phyloP scores from a whole-genome alignment of 2,888 invertebrate genomes.

The Yponomeuta plumbellus region DNA sequence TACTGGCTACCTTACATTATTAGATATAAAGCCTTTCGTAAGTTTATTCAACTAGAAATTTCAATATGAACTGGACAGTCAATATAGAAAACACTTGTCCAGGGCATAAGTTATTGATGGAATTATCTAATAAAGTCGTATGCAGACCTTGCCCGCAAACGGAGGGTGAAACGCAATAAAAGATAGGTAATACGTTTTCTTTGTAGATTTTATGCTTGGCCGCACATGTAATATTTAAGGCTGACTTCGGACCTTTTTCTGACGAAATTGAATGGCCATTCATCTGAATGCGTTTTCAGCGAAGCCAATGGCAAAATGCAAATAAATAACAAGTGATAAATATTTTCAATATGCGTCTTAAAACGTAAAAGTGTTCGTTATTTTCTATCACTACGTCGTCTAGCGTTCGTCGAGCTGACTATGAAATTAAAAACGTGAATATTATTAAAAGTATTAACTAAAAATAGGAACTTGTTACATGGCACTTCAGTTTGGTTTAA shows the following conservation, averaged over 20 bases:
- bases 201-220: conserved; percentile 72
- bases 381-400: no score
- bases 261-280: conserved; percentile 56
- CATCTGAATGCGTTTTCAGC: conserved; percentile 51
- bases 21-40: neutral
- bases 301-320: conserved; percentile 34
- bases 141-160: conserved; percentile 35
- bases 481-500: no score
- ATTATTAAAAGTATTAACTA: no score
- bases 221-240: conserved; percentile 74
- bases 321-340: neutral
- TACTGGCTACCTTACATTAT: neutral
- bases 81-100: conserved; percentile 8
- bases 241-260: conserved; percentile 49
- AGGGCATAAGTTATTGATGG: conserved; percentile 40
- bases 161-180: conserved; percentile 66
- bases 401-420: no score
- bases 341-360: conserved; percentile 26
- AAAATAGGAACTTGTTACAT: no score
- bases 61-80: neutral
- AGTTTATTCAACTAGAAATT: neutral
- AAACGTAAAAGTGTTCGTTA: neutral
- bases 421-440: no score
- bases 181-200: conserved; percentile 71
- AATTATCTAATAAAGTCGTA: conserved; percentile 51